These are phyloP conservation scores for Lottia scabra DNA, from an alignment of 2,888 invertebrate genomes.

Conservation along the genomic window DNA sequence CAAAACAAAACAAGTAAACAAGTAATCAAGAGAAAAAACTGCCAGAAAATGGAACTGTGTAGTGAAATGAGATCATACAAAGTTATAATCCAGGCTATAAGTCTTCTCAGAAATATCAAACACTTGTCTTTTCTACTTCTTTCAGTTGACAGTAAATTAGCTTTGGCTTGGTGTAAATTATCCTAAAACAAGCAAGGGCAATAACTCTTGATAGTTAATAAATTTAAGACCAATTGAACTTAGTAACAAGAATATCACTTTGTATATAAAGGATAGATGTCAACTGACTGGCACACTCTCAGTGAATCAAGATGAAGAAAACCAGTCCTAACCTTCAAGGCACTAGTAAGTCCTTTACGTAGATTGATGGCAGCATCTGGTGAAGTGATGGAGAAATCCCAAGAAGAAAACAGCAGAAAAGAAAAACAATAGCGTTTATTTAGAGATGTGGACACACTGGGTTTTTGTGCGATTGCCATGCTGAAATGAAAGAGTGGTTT, in stretches of 20 bases:
- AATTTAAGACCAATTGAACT: too few relatives aligned
- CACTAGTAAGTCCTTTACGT: slow-evolving; percentile 43
- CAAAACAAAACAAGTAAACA: slow-evolving; percentile 3
- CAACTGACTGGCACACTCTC: too few relatives aligned
- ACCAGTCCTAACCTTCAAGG: slow-evolving; percentile 38
- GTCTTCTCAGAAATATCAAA: slow-evolving; percentile 32
- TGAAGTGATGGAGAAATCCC: slow-evolving; percentile 49
- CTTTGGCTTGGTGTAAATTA: slow-evolving; percentile 44
- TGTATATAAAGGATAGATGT: too few relatives aligned
- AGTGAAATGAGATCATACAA: slow-evolving; percentile 32
- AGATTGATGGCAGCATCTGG: slow-evolving; percentile 40
- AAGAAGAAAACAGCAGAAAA: slow-evolving; percentile 42
- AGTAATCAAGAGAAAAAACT: too few relatives aligned
- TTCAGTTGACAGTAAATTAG: slow-evolving; percentile 28
- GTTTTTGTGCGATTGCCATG: slow-evolving; percentile 25
- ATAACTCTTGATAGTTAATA: too few relatives aligned
- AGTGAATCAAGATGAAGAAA: too few relatives aligned
- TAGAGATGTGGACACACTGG: slow-evolving; percentile 16
- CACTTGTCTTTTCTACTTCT: slow-evolving; percentile 37
- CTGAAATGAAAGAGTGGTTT: slow-evolving; percentile 27
- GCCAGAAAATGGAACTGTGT: slow-evolving; percentile 4
- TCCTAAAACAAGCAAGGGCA: slow-evolving; percentile 33
- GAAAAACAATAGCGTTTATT: slow-evolving; percentile 36
- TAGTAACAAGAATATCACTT: too few relatives aligned
- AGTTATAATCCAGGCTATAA: slow-evolving; percentile 49